phyloP scores from a whole-genome alignment of 2,888 invertebrate species.

The Brachycybe producta region DNA sequence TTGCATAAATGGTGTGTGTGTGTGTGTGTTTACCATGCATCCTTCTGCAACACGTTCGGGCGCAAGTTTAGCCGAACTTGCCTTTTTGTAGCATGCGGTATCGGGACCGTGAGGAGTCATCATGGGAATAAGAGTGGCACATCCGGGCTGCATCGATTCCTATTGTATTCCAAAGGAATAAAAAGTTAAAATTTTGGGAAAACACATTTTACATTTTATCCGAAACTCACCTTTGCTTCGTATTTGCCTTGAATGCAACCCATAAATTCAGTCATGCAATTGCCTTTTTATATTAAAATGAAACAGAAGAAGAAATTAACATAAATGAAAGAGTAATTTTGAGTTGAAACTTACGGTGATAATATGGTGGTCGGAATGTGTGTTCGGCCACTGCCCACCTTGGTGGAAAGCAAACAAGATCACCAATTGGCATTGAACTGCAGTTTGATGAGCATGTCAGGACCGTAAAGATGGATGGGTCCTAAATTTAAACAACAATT shows the following conservation, averaged over 20 bases:
- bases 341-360: slow-evolving; percentile 53
- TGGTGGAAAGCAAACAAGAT: slow-evolving; percentile 97
- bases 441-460: slow-evolving; percentile 81
- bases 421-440: slow-evolving; percentile 86
- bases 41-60: slow-evolving; percentile 78
- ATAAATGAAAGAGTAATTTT: too few species aligned
- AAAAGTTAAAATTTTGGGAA: too few species aligned
- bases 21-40: background rate
- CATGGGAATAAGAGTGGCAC: slow-evolving; percentile 84
- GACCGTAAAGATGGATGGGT: slow-evolving; percentile 97
- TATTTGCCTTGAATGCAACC: slow-evolving; percentile 84
- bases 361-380: slow-evolving; percentile 95
- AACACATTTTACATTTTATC: too few species aligned
- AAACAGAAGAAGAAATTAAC: background rate
- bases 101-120: slow-evolving; percentile 99
- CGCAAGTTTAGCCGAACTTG: slow-evolving; percentile 48
- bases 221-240: slow-evolving; percentile 81
- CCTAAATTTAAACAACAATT: too few species aligned
- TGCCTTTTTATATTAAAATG: slow-evolving; percentile 47
- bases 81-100: slow-evolving; percentile 66
- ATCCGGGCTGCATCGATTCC: background rate
- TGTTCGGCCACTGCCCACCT: slow-evolving; percentile 92
- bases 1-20: background rate
- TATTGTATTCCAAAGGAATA: slow-evolving; percentile 2
- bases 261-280: slow-evolving; percentile 99